Evolutionary conservation across 1,140 invertebrate species (phyloP), one percentile per base, ranked within the genome.

Genomic region (Drosophila grimshawi): DNA sequence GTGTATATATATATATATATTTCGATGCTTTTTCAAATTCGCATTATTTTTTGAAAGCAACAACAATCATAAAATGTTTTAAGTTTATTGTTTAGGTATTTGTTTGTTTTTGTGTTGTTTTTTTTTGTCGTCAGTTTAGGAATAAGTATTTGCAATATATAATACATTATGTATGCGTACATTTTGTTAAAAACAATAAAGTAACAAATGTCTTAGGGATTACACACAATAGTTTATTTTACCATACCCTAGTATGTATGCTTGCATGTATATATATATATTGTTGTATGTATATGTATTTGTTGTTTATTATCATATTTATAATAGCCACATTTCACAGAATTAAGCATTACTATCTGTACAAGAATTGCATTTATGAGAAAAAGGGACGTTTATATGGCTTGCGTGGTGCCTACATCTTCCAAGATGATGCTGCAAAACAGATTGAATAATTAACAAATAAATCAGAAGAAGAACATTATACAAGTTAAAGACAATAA

Each of bases 341-440:
- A 88, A 83, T 66, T 86, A 86, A 86, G 83, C 83, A 88, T 62
- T 88, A 78, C 72, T 86, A 88, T 74, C 83, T 86, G 83, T 86
- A 86, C 83, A 86, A 86, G 83, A 86, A 61, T 68, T 75, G 69
- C 46, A 68, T 86, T 71, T 60, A 46, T 46, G 62, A 35, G 69
- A 76, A 53, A 73, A 46, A 86, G 79, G 67, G 69, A 63, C 60
- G 55, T 57, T 71, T 69, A 71, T 61, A 65, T 61, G 69, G 57
- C 63, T 30, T 49, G 35, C 27, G 51, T 19, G 51, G 4, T 62
- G 33, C 57, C 68, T 8, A 41, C 81, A 63, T 88, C 76, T 59
- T 73, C 69, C 83, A 88, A 88, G 35, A 86, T 88, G 48, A 86
- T 86, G 59, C 83, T 88, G 66, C 45, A 81, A 53, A 5, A 30